Evolutionary conservation across 1,140 invertebrate species (phyloP).

Genomic region (Meloidogyne floridensis): DNA sequence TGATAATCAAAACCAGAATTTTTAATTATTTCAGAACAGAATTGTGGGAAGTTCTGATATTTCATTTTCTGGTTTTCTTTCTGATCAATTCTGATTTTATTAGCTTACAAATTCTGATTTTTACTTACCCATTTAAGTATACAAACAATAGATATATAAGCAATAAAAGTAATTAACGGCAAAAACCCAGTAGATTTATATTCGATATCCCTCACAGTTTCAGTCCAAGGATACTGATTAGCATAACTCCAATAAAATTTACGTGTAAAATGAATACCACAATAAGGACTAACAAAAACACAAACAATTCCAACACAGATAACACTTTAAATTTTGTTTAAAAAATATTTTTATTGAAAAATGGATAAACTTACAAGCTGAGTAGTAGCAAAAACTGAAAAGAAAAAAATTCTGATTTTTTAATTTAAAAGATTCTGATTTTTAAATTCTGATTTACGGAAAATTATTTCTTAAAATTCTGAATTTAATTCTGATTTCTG

Average conservation of each 20-base stretch:
- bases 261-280: background rate
- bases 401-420: background rate
- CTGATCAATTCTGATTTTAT: background rate
- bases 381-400: background rate
- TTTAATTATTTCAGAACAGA: too few relatives aligned
- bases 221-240: background rate
- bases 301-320: background rate
- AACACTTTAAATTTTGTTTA: too few relatives aligned
- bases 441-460: background rate
- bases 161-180: conserved; percentile 1
- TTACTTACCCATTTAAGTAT: background rate
- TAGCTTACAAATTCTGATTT: too few relatives aligned
- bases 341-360: too few relatives aligned
- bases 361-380: background rate
- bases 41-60: too few relatives aligned
- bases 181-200: conserved; percentile 4
- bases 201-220: background rate
- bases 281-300: background rate
- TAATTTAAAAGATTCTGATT: background rate
- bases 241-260: background rate
- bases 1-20: too few relatives aligned
- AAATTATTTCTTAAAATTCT: too few relatives aligned
- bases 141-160: background rate
- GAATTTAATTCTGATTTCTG: too few relatives aligned
- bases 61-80: background rate